Base-by-base conservation (phyloP, 2,113 vertebrate species). In the Salvelinus namaycush region DNA sequence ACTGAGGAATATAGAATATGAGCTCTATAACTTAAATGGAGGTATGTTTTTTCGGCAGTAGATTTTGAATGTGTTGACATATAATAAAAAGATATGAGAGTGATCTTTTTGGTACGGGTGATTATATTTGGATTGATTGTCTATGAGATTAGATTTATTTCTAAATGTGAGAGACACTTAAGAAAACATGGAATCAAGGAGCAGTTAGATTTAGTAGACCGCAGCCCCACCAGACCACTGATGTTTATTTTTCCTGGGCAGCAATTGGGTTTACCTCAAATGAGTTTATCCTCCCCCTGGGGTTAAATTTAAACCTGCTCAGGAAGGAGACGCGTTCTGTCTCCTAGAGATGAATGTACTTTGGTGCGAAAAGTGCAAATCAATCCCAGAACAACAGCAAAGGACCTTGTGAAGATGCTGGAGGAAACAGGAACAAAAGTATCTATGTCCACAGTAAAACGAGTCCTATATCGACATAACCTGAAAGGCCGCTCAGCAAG, bases 241-340 rank as follows among this genome's bases (percentile, higher is more conserved):
- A 68, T 51, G 83, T 90, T 92, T 92, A 80, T 92, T 92, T 82
- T 89, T 88, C 82, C 57, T 82, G 78, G 27, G 71, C 65, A 79
- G 75, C 73, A 60, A 73, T 62, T 62, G 31, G 76, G 79, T 83
- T 86, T 39, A 69, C 67, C n/a, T 78, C 79, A 85, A 86, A 91
- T 91, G 80, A 83, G 75, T 93, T 88, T 83, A 86, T 89, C 79
- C 83, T 79, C 79, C 84, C 82, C 78, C 48, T 31, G 81, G 86
- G 84, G 75, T 72, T 74, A 65, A 87, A 74, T 44, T 34, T 34
- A 34, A 34, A 34, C 34, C 34, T 7, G 34, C 34, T 34, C 34
- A 34, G 34, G 34, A 34, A 34, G 34, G 34, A 34, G 34, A 34
- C 6, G 7, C 1, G 6, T 34, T 34, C 34, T 34, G 34, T 34